Evolutionary conservation across 2,797 vertebrate species (phyloP), one percentile per base, ranked within the genome.

Genomic region (Channa striata): DNA sequence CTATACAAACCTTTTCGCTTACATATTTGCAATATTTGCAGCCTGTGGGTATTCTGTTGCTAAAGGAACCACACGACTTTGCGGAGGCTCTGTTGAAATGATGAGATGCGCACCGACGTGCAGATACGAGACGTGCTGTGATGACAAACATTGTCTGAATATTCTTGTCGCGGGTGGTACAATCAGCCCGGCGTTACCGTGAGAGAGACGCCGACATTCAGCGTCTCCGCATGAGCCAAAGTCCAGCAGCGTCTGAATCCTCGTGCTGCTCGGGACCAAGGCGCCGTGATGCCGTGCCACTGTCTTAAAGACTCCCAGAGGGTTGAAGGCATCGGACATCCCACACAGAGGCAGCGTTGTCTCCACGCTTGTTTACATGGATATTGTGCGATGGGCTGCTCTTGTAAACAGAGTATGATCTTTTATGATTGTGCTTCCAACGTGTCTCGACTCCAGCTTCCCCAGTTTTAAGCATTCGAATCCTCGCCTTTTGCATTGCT

Each of bases 231-330:
- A 19, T 40, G 61, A 59, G 69, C 49, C 20, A 16, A 59, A 30
- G 66, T 65, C 12, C 5, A 21, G 10, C 34, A 30, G 48, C 4
- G 5, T 54, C 33, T 30, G 25, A 6, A 30, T 30, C 25, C 25
- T 30, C 25, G 25, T 30, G 25, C 25, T 30, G 25, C 6, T 30
- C 6, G 25, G 2, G 25, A 23, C 33, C 23, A 7, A 6, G 52
- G 33, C 8, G 17, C 6, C 14, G 34, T 52, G 42, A 54, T 13
- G 39, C 47, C 14, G 6, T 30, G 42, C 5, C 20, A 0, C 14
- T 25, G 6, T 59, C 36, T 54, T 19, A 23, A 43, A 51, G n/a
- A 12, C 42, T n/a, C 40, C 57, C 67, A n/a, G 19, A 53, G 49
- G 57, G 48, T 11, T 36, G 40, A 39, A 30, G 40, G 25, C 42